These are phyloP conservation scores for Anthoscopus minutus DNA, from an alignment of 2,113 vertebrate species.

Conservation along the genomic window DNA sequence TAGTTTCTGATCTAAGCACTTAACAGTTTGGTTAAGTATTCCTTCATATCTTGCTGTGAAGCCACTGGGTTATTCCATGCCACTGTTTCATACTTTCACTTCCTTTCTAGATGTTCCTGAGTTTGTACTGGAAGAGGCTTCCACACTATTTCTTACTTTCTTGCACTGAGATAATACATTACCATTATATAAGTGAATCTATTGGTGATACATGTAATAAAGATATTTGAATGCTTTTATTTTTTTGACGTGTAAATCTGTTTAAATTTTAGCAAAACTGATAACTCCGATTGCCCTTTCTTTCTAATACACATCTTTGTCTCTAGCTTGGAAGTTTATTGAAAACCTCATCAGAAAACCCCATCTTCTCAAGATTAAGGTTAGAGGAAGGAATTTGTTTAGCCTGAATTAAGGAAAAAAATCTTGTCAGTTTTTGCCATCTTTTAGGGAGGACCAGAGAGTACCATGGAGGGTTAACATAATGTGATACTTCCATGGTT, in stretches of 20 bases:
- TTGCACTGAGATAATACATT: not conserved
- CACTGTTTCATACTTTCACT: not conserved
- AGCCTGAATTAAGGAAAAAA: not conserved
- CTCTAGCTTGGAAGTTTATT: not conserved
- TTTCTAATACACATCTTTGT: not conserved
- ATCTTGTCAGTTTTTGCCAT: fast-evolving
- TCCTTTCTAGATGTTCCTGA: not conserved
- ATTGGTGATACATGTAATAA: not conserved
- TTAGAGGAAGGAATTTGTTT: not conserved
- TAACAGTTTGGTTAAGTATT: not conserved
- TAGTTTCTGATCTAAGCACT: not conserved
- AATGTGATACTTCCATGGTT: not conserved
- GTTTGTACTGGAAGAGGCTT: not conserved
- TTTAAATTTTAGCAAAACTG: not conserved
- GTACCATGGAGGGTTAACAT: not conserved
- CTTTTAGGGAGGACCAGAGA: not conserved
- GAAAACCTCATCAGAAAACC: not conserved
- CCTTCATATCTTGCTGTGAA: not conserved
- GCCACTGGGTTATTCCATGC: not conserved
- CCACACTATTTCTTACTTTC: not conserved
- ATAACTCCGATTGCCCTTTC: not conserved
- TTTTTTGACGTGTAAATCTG: not conserved
- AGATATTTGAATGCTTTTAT: not conserved
- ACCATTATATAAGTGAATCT: not conserved
- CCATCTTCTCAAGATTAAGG: not conserved